Evolutionary conservation across 2,113 vertebrate species (phyloP), one percentile per base, ranked within the genome.

Genomic region (Cebus imitator): DNA sequence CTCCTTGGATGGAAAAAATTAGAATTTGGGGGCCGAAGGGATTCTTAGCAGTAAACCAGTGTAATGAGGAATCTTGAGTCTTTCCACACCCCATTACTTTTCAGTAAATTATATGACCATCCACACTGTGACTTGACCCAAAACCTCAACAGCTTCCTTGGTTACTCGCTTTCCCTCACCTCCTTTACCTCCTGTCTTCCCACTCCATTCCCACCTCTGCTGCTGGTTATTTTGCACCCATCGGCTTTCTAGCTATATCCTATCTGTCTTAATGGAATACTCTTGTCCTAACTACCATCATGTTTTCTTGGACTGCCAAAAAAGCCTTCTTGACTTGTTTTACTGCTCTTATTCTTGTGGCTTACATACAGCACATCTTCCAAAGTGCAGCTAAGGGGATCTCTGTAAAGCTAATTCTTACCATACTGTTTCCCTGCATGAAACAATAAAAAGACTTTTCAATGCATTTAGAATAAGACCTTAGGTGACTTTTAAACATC

Each of bases 361-460:
- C 3, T 87, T 21, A 23, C 0, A 12, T 21, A 23, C 0, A 12
- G 13, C 8, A 8, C 14, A 18, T 35, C 16, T 6, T 55, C n/a
- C 12, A 6, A 1, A 76, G 18, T 48, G 43, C 3, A 21, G 35
- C 50, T 40, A 72, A 17, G 50, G 17, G 18, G 48, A 21, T 48
- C 35, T 76, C 43, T 73, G 35, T 16, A 45, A 87, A 84, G 14
- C 9, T 27, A 52, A 70, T 61, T 85, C 58, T 80, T 90, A 25
- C 48, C 9, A 30, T 45, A 14, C 45, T 27, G 32, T 40, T 94
- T 2, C 11, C 32, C 20, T 76, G 0, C 0, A 1, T 13, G 35
- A 52, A 98, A 61, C 5, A 40, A 25, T 37, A 48, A 75, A 90
- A 83, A 86, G 37, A 21, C 3, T 96, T 94, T 50, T 48, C 17